These are phyloP conservation scores for Anthrax anthrax DNA, from an alignment of 2,888 invertebrate species.

Conservation along the genomic window DNA sequence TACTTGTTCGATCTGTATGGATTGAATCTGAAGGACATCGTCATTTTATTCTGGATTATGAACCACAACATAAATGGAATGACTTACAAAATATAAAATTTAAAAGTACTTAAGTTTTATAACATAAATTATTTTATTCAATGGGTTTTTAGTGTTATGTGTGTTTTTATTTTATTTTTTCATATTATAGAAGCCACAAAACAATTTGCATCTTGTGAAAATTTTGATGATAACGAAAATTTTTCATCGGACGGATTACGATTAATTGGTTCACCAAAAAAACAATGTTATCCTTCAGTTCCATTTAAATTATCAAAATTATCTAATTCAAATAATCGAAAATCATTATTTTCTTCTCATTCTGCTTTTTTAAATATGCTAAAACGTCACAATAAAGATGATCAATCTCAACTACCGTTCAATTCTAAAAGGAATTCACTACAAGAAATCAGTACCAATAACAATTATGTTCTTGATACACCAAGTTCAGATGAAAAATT, in stretches of 20 bases:
- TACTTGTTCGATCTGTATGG: slow-evolving; percentile 53
- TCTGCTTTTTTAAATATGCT: too few species aligned
- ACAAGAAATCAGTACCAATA: too few species aligned
- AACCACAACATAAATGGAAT: slow-evolving; percentile 13
- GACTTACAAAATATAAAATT: neutral
- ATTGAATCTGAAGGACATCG: slow-evolving; percentile 39
- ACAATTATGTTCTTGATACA: neutral
- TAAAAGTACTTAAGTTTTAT: neutral
- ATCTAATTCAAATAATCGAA: too few species aligned
- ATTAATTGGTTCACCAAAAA: neutral
- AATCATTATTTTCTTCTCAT: too few species aligned
- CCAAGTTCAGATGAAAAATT: slow-evolving; percentile 31
- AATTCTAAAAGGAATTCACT: too few species aligned
- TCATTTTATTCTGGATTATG: slow-evolving; percentile 19
- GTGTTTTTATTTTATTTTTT: too few species aligned
- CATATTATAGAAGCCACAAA: neutral
- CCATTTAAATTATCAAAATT: too few species aligned
- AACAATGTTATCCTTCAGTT: neutral
- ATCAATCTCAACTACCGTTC: too few species aligned
- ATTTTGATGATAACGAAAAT: neutral
- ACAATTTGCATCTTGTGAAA: neutral
- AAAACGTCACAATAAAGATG: too few species aligned
- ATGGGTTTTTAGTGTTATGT: too few species aligned
- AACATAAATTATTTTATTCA: too few species aligned
- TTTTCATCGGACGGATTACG: neutral